phyloP scores from a whole-genome alignment of 2,888 invertebrate species.

The Aquatica leii region DNA sequence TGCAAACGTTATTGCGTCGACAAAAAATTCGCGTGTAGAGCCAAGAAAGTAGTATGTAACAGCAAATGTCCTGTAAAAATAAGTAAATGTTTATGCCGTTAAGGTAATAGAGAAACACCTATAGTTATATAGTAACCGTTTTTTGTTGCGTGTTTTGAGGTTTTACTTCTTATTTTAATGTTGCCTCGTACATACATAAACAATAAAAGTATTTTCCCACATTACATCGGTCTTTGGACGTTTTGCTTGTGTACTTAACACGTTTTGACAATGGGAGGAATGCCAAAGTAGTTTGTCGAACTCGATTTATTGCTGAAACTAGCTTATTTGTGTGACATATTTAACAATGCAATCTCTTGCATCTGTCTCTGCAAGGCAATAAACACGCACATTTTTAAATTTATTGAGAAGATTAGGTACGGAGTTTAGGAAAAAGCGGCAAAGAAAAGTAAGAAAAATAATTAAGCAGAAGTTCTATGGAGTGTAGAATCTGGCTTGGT shows the following conservation, averaged over 20 bases:
- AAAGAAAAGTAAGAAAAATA: no score
- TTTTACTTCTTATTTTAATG: not conserved
- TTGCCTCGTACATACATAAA: not conserved
- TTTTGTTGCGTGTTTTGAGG: not conserved
- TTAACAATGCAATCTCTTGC: no score
- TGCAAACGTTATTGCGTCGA: not conserved
- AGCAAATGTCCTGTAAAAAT: slow-evolving; percentile 3
- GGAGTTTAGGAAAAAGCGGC: no score
- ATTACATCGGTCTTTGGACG: not conserved
- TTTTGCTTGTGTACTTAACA: not conserved
- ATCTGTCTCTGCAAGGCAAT: no score
- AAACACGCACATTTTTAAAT: no score
- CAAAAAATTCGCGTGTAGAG: slow-evolving; percentile 1
- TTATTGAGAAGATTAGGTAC: no score
- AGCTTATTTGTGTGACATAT: no score
- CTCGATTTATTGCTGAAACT: no score
- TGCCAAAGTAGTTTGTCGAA: not conserved
- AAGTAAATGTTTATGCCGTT: not conserved
- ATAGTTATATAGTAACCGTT: not conserved
- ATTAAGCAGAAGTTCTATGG: no score
- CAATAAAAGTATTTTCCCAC: not conserved
- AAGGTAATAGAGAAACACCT: not conserved
- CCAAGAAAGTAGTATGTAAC: not conserved
- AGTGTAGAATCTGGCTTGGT: no score
- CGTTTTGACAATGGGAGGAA: not conserved